These are phyloP conservation scores for Automeris io DNA, from an alignment of 2,888 invertebrate species.

Conservation along the genomic window DNA sequence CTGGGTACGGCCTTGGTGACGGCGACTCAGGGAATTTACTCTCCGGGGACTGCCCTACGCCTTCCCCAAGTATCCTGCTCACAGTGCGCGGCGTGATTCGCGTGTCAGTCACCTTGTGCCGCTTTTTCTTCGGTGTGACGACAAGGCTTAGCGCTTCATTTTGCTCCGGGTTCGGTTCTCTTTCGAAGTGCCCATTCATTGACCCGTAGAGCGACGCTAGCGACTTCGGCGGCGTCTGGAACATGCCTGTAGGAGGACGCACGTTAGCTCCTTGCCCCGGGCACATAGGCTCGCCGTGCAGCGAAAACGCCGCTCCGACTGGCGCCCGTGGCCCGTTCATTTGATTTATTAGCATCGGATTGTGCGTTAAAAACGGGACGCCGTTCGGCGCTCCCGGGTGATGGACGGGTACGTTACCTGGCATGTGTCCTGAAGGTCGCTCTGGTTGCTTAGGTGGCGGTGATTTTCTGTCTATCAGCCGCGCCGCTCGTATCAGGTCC, in stretches of 20 bases:
- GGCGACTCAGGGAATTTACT: constrained; percentile 81
- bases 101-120: constrained; percentile 97
- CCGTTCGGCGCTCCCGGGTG: constrained; percentile 62
- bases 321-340: constrained; percentile 79
- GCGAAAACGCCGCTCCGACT: constrained; percentile 80
- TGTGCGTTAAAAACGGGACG: constrained; percentile 63
- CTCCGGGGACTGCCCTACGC: constrained; percentile 82
- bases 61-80: constrained; percentile 89
- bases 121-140: constrained; percentile 96
- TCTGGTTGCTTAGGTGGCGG: constrained; percentile 85
- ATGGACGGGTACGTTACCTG: constrained; percentile 77
- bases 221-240: constrained; percentile 90
- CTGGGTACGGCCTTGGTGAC: constrained; percentile 85
- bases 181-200: constrained; percentile 80
- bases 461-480: constrained; percentile 90
- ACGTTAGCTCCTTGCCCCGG: constrained; percentile 62
- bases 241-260: constrained; percentile 84
- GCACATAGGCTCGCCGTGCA: constrained; percentile 80
- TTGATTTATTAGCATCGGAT: constrained; percentile 68
- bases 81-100: constrained; percentile 94
- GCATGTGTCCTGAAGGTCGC: constrained; percentile 71
- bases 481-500: constrained; percentile 88
- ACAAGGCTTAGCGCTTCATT: constrained; percentile 96
- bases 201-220: constrained; percentile 81
- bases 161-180: constrained; percentile 88